A percentile compares a stretch with the other conserved stretches of the same genome.
These are phyloP conservation scores for Carabus problematicus DNA, from an alignment of 2,888 invertebrate species.

Conservation along the genomic window DNA sequence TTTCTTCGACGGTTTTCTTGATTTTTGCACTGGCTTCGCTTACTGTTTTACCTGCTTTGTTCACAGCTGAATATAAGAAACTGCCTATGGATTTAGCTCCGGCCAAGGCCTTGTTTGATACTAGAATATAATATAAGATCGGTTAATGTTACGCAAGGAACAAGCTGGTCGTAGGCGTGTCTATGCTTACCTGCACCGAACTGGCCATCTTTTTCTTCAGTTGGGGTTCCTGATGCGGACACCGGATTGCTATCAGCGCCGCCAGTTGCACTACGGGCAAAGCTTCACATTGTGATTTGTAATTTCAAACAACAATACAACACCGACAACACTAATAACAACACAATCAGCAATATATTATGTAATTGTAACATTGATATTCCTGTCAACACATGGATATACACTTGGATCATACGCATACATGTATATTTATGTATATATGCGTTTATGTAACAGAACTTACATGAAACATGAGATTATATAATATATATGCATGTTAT, in stretches of 20 bases:
- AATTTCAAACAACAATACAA: conserved; percentile 42
- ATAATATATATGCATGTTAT: conserved; percentile 18
- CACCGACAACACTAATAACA: conserved; percentile 42
- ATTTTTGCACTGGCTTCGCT: conserved; percentile 91
- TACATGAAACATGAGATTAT: conserved; percentile 21
- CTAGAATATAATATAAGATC: conserved; percentile 60
- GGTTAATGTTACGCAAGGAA: conserved; percentile 4
- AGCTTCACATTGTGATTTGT: conserved; percentile 42
- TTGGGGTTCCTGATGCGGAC: conserved; percentile 78
- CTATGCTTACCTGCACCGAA: conserved; percentile 70
- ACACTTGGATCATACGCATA: conserved; percentile 24
- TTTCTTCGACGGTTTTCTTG: conserved; percentile 96
- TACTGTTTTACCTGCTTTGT: conserved; percentile 93
- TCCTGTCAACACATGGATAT: background rate
- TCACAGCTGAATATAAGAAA: conserved; percentile 93
- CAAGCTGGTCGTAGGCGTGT: background rate
- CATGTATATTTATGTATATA: conserved; percentile 15
- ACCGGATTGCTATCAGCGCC: conserved; percentile 89
- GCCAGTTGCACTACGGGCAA: conserved; percentile 78
- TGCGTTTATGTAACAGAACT: conserved; percentile 12
- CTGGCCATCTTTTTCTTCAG: conserved; percentile 80
- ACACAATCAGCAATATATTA: conserved; percentile 21
- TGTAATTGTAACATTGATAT: background rate
- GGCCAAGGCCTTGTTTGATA: conserved; percentile 87
- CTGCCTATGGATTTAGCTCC: conserved; percentile 91